Evolutionary conservation across 2,888 invertebrate species (phyloP).

Genomic region (Antheraea assamensis): DNA sequence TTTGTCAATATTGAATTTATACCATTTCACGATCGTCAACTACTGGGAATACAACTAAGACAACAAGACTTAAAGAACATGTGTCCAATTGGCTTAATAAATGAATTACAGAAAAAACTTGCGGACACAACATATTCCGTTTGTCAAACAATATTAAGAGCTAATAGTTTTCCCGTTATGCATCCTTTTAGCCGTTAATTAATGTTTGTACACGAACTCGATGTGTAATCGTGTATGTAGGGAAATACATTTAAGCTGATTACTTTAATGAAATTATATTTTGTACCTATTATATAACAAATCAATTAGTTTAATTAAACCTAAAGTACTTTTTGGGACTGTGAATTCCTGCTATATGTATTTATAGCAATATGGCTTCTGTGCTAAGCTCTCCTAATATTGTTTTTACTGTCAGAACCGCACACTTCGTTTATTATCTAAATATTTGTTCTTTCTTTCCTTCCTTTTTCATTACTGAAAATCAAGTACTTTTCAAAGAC

Average conservation of each 20-base stretch:
- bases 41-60: not conserved
- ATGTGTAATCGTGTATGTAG: not conserved
- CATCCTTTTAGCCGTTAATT: not conserved
- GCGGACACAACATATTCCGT: not conserved
- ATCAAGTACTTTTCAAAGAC: too few species aligned
- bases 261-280: not conserved
- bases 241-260: not conserved
- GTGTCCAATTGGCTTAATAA: not conserved
- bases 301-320: not conserved
- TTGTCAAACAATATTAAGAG: slow-evolving; percentile 7
- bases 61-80: not conserved
- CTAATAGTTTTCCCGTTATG: not conserved
- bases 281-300: not conserved
- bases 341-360: not conserved
- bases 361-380: not conserved
- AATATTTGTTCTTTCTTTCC: too few species aligned
- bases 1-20: not conserved
- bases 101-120: not conserved
- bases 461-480: too few species aligned
- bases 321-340: not conserved
- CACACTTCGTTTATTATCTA: not conserved
- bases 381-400: not conserved
- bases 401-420: not conserved
- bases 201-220: not conserved
- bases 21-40: not conserved